Conservation (phyloP, 2,888 invertebrate genomes). For the Phasia obesa region DNA sequence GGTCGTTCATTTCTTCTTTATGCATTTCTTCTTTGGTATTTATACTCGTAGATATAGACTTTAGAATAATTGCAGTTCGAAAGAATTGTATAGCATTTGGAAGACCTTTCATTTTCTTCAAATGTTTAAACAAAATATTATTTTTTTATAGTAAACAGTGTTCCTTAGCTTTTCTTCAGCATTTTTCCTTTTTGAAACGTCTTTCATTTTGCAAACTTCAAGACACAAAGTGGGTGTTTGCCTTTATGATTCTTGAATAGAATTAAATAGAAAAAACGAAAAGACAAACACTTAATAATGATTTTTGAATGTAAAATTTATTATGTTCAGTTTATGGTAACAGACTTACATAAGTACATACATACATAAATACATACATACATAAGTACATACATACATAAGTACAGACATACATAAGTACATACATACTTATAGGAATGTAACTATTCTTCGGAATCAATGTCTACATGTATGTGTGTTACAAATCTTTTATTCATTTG, state of each 20-base stretch:
- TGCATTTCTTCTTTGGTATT: too few species aligned
- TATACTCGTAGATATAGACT: too few species aligned
- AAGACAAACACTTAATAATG: slow-evolving; percentile 65
- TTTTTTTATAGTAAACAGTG: slow-evolving; percentile 11
- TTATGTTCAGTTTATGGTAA: slow-evolving; percentile 56
- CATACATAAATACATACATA: background rate
- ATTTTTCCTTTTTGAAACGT: slow-evolving; percentile 32
- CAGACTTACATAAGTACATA: background rate
- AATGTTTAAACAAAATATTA: too few species aligned
- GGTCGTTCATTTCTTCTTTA: too few species aligned
- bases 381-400: background rate
- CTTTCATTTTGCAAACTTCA: slow-evolving; percentile 5
- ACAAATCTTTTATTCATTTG: slow-evolving; percentile 72
- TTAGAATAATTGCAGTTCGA: too few species aligned
- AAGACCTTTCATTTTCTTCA: too few species aligned
- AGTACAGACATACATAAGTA: background rate
- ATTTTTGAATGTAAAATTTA: slow-evolving; percentile 73
- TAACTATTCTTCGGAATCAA: too few species aligned
- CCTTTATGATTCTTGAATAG: slow-evolving; percentile 11
- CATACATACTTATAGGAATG: too few species aligned
- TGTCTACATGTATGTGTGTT: background rate
- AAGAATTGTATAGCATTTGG: too few species aligned
- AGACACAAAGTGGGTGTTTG: slow-evolving; percentile 42
- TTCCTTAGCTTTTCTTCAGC: background rate
- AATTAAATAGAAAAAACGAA: background rate